Percentiles rank a stretch among this genome's conserved stretches.
Conservation (phyloP, 2,888 invertebrate species). For the Eumerus sabulonum region DNA sequence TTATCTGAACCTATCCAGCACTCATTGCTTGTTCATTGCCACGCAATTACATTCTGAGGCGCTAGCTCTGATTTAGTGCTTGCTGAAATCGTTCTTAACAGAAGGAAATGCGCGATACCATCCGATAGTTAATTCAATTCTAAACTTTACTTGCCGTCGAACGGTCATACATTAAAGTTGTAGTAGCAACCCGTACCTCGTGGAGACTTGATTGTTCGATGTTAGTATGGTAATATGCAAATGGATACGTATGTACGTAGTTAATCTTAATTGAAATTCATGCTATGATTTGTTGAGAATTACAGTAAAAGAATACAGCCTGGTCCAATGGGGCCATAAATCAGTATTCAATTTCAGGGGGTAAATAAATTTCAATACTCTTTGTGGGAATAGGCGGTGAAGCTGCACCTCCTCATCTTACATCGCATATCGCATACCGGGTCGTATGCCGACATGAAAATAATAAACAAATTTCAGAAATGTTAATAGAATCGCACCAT, state of each 20-base stretch:
- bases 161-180: too few relatives aligned
- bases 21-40: slow-evolving; percentile 32
- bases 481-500: slow-evolving; percentile 58
- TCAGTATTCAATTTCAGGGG: slow-evolving; percentile 51
- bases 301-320: slow-evolving; percentile 53
- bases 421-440: slow-evolving; percentile 19
- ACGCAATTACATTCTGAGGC: slow-evolving; percentile 38
- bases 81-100: slow-evolving; percentile 54
- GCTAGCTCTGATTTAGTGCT: slow-evolving; percentile 50
- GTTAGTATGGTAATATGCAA: too few relatives aligned
- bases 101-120: slow-evolving; percentile 53
- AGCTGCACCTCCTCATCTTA: slow-evolving; percentile 7
- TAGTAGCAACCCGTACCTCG: too few relatives aligned
- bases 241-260: slow-evolving; percentile 5
- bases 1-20: slow-evolving; percentile 30
- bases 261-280: slow-evolving; percentile 65
- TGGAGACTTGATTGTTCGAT: too few relatives aligned
- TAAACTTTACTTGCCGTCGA: slow-evolving; percentile 20
- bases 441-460: slow-evolving; percentile 46
- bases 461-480: slow-evolving; percentile 63
- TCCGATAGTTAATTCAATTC: slow-evolving; percentile 56
- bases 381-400: slow-evolving; percentile 10
- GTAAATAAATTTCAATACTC: slow-evolving; percentile 55
- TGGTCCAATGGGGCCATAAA: slow-evolving; percentile 56
- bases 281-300: slow-evolving; percentile 60